A percentile compares a stretch with the other conserved stretches of the same genome.
These are phyloP conservation scores for Diorhabda elongata DNA, from an alignment of 1,140 invertebrate genomes.

Conservation along the genomic window DNA sequence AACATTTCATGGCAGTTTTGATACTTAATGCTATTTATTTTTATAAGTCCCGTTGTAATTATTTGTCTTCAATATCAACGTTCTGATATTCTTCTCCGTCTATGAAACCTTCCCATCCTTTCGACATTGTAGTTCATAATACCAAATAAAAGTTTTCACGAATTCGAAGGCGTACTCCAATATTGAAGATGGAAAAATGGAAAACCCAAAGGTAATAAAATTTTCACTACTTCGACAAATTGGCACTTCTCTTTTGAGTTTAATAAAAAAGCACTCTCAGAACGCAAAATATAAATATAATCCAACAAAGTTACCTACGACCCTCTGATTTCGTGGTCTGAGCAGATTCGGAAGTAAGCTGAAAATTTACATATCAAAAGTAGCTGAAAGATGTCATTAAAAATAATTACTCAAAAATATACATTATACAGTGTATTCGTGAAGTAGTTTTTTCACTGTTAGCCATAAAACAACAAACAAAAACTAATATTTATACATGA, in stretches of 20 bases:
- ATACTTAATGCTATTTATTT: too few relatives aligned
- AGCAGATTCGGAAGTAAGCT: slow-evolving; percentile 8
- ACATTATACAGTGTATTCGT: too few relatives aligned
- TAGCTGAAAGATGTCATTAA: slow-evolving; percentile 10
- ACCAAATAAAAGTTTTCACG: slow-evolving; percentile 8
- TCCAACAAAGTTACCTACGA: slow-evolving; percentile 10
- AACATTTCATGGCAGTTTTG: too few relatives aligned
- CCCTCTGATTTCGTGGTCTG: slow-evolving; percentile 16
- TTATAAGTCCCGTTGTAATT: too few relatives aligned
- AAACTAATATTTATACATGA: too few relatives aligned
- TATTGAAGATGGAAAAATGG: slow-evolving; percentile 34
- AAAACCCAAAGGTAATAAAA: slow-evolving; percentile 35
- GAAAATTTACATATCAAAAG: slow-evolving; percentile 20
- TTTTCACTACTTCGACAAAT: slow-evolving; percentile 36
- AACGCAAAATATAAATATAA: slow-evolving; percentile 26
- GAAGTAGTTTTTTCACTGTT: too few relatives aligned
- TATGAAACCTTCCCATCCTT: background rate
- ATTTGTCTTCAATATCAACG: too few relatives aligned
- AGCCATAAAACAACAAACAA: too few relatives aligned
- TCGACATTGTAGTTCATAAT: slow-evolving; percentile 12
- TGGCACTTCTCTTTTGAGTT: slow-evolving; percentile 30
- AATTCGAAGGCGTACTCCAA: slow-evolving; percentile 8
- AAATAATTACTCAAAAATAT: slow-evolving; percentile 10
- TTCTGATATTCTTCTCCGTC: too few relatives aligned
- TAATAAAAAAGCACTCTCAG: slow-evolving; percentile 30